phyloP scores from a whole-genome alignment of 2,113 vertebrate genomes.

The Arizona elegans region DNA sequence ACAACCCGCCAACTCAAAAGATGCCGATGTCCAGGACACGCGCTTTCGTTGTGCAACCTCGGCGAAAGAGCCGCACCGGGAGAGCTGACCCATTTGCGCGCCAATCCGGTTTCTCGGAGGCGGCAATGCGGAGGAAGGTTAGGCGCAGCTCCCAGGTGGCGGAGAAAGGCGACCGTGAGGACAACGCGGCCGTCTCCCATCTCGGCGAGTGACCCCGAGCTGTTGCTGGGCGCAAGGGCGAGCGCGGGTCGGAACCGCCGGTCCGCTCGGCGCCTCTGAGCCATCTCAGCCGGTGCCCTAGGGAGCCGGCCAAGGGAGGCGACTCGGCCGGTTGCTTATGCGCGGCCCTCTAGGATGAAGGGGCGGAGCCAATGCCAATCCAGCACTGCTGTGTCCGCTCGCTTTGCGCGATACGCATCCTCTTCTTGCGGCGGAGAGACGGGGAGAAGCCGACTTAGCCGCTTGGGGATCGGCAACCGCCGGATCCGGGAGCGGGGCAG shows the following conservation, averaged over 20 bases:
- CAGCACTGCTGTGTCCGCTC: not conserved
- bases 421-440: not conserved
- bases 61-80: not conserved
- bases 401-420: conserved; percentile 18
- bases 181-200: not conserved
- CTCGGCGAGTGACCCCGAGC: not conserved
- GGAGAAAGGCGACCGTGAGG: conserved; percentile 24
- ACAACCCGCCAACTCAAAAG: not conserved
- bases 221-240: not conserved
- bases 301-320: conserved; percentile 18
- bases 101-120: not conserved
- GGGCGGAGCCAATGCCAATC: conserved; percentile 15
- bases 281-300: not conserved
- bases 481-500: not conserved
- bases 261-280: not conserved
- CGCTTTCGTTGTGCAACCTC: not conserved
- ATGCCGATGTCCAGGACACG: not conserved
- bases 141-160: not conserved
- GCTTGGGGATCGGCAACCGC: not conserved
- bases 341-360: not conserved
- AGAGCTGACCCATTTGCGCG: not conserved
- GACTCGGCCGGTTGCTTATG: not conserved
- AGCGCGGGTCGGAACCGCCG: not conserved
- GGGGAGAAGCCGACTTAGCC: not conserved
- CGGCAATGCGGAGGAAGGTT: not conserved